Evolutionary conservation across 37 sponge, comb jelly and placozoan species (phyloP), one percentile per base, ranked within the genome.

Genomic region (Bolinopsis microptera): DNA sequence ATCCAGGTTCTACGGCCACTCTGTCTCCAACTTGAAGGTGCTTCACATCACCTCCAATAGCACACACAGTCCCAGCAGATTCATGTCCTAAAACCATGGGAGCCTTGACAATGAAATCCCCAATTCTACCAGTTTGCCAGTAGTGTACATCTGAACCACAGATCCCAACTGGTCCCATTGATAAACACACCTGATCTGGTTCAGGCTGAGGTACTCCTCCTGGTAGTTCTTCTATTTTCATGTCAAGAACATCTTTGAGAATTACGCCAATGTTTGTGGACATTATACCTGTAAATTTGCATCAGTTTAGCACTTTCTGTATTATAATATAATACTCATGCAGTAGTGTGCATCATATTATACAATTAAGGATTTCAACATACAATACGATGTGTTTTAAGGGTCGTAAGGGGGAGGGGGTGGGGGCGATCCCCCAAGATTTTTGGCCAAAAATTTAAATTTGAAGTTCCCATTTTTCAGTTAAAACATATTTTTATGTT

Each of bases 141-240:
- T 97, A 98, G 95, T 98, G 98, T 1, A 98, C 98, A 69, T 98
- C 98, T 37, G 96, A 95, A 16, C 97, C 97, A 94, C 98, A 98
- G 23, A 98, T 98, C 8, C 98, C 98, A n/a, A 98, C 98, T 24
- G 96, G 96, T 68, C 94, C 94, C 95, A 98, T 95, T 8, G 93
- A 92, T 0, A 98, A 90, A 32, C 95, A 94, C 69, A 97, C 98
- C 94, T 96, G 96, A 95, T 80, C 70, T 69, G 26, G 69, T 38
- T 68, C 68, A 82, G 92, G 93, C 1, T 13, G 28, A 40, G 90
- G 90, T 18, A 86, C 21, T 24, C 90, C 90, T 24, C 35, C 48
- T 24, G 61, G 27, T 26, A 86, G 61, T 24, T 39, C 24, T 86
- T 86, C 90, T 9, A 86, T 27, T 9, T 41, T 35, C 90, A 86